Evolutionary conservation across 2,113 vertebrate genomes (phyloP).

Genomic region (Hemiprocne comata): DNA sequence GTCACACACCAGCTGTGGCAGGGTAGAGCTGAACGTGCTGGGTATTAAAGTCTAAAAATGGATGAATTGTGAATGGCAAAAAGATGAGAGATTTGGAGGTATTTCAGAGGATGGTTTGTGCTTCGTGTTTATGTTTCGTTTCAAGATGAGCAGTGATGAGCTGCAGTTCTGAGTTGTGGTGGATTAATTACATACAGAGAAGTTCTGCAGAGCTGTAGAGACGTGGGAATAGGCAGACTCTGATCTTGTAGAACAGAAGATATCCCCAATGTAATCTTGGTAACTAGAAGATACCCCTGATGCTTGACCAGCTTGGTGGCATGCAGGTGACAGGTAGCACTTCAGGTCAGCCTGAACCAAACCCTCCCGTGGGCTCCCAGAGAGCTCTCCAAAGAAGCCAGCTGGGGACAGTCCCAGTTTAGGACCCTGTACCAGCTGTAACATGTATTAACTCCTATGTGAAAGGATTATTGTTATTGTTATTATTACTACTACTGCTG

Average conservation of each 20-base stretch:
- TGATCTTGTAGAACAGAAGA: neutral
- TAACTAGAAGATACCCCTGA: neutral
- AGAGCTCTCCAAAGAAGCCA: neutral
- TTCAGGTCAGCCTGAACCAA: neutral
- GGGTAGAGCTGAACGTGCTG: too few species aligned
- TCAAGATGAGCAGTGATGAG: neutral
- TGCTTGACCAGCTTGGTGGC: neutral
- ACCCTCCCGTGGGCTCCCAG: neutral
- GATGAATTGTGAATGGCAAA: neutral
- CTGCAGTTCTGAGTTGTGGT: neutral
- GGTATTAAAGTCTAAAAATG: neutral
- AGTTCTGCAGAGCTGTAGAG: neutral
- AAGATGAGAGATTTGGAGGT: neutral
- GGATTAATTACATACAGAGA: neutral
- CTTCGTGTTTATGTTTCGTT: neutral
- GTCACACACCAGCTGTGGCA: fast-evolving
- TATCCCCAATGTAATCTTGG: neutral
- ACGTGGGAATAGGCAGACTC: neutral
- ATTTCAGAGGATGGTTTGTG: neutral
- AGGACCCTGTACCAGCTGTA: neutral
- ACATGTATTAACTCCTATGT: neutral
- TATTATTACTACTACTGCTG: too few species aligned
- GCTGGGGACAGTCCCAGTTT: neutral
- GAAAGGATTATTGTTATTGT: neutral
- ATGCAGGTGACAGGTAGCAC: neutral